phyloP scores from a whole-genome alignment of 2,888 invertebrate genomes.

The Volucella zonaria region DNA sequence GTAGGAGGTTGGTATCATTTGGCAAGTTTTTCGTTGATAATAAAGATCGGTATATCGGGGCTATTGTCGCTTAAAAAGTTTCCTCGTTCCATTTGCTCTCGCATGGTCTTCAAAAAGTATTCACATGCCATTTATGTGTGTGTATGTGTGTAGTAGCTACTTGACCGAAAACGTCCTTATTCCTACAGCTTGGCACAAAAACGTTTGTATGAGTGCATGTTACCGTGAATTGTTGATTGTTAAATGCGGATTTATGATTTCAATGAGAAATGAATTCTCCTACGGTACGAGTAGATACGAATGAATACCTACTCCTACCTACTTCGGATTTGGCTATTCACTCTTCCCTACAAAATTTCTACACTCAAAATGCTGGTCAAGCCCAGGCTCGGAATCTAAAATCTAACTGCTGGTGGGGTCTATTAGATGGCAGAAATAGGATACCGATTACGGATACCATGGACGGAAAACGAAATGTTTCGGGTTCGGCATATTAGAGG shows the following conservation, averaged over 20 bases:
- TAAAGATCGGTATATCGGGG: slow-evolving; percentile 56
- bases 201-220: slow-evolving; percentile 72
- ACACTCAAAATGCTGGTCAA: slow-evolving; percentile 33
- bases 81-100: slow-evolving; percentile 48
- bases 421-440: background rate
- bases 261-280: slow-evolving; percentile 69
- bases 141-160: slow-evolving; percentile 32
- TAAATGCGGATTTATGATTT: slow-evolving; percentile 76
- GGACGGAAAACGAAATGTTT: slow-evolving; percentile 55
- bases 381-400: slow-evolving; percentile 14
- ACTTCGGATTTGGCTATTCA: background rate
- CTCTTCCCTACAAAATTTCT: background rate
- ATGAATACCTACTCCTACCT: background rate
- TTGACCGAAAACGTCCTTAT: slow-evolving; percentile 65
- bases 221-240: slow-evolving; percentile 76
- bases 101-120: slow-evolving; percentile 14
- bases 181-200: slow-evolving; percentile 26
- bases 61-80: slow-evolving; percentile 65
- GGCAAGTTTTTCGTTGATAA: slow-evolving; percentile 60
- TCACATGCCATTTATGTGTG: slow-evolving; percentile 21
- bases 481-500: slow-evolving; percentile 54
- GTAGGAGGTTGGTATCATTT: slow-evolving; percentile 29
- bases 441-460: slow-evolving; percentile 25
- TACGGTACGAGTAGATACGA: slow-evolving; percentile 18
- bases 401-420: slow-evolving; percentile 42